Base-by-base conservation (phyloP, 2,888 invertebrate species). In the Amblyjoppa fuscipennis region DNA sequence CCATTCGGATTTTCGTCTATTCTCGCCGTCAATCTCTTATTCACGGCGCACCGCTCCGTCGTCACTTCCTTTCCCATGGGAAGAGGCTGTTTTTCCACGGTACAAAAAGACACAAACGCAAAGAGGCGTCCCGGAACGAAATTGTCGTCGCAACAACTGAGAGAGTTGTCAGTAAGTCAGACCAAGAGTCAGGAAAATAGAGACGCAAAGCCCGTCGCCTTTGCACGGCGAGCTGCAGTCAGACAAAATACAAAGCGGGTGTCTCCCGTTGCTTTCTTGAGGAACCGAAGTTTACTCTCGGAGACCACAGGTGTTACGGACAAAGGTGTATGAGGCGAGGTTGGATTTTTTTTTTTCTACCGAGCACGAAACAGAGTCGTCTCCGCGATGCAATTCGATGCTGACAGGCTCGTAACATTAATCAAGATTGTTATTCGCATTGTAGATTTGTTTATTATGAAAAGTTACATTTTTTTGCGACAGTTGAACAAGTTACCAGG, bases 31-130 rank as follows among this genome's bases (percentile, higher is more conserved):
- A 70, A 75, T 16, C 70, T 45, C 51, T 81, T 83, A 79, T 80
- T 83, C 76, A 77, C 77, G 45, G 75, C 78, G 79, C 82, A 82
- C 79, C 75, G 79, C 13, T 83, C 81, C 83, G 82, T 85, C 87
- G 86, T 87, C 90, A 84, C 89, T 90, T 89, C 88, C 89, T 90
- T 90, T 90, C 87, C 87, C 89, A 87, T 88, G 86, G 81, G 81
- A 82, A 59, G 78, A 51, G 70, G 75, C 76, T 79, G 75, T 76
- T 13, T 38, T 61, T 68, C 25, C 3, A 41, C 41, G 38, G 68
- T 56, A 61, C 82, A 71, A 85, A 73, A 74, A 77, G 53, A 41
- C 28, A 61, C 2, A 85, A 79, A 81, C 64, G 38, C 64, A 38
- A 71, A 78, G 66, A 51, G 77, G 80, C 56, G 80, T 79, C 71